Evolutionary conservation across 2,113 vertebrate species (phyloP).

Genomic region (Microtus richardsoni): DNA sequence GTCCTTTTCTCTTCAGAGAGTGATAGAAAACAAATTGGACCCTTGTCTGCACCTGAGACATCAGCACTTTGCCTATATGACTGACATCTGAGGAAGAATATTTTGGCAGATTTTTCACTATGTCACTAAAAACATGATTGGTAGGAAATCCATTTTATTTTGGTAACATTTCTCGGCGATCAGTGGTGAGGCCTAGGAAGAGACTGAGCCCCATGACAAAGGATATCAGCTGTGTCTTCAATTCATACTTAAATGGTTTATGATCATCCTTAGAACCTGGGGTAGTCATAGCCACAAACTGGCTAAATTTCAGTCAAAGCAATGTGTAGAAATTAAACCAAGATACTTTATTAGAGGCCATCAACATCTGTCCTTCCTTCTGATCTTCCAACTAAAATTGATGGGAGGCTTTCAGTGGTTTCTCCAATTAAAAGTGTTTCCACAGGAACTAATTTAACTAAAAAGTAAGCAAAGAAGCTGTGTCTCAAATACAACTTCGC

Average conservation of each 20-base stretch:
- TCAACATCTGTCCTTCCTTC: background rate
- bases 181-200: background rate
- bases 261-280: background rate
- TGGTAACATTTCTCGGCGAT: background rate
- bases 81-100: background rate
- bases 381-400: background rate
- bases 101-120: background rate
- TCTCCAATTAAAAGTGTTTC: background rate
- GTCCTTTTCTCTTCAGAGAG: background rate
- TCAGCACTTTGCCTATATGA: background rate
- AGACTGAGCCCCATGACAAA: fast-evolving
- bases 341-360: fast-evolving
- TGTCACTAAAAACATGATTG: background rate
- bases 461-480: background rate
- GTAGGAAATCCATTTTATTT: background rate
- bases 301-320: background rate
- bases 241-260: background rate
- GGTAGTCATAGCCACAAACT: background rate
- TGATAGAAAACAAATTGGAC: background rate
- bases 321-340: background rate
- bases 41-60: background rate
- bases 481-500: background rate
- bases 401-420: fast-evolving
- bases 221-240: background rate
- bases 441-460: background rate